Conservation (phyloP, 1,140 invertebrate genomes). For the Sinonovacula constricta region DNA sequence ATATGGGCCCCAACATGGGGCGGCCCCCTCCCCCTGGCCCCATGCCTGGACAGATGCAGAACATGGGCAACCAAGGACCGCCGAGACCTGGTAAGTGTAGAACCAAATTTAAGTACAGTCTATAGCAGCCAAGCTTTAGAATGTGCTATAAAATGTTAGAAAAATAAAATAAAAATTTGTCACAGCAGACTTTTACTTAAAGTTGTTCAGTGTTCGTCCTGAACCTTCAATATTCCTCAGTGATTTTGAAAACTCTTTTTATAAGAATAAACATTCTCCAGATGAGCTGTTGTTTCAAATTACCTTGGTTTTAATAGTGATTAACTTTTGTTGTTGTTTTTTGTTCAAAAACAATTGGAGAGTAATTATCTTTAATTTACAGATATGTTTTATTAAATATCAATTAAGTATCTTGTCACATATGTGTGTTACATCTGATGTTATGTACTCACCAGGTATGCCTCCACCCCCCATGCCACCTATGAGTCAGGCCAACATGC, state of each 20-base stretch:
- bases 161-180: neutral
- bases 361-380: no score
- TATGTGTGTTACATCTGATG: neutral
- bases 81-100: neutral
- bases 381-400: neutral
- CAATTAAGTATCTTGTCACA: neutral
- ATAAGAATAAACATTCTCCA: no score
- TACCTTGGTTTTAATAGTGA: no score
- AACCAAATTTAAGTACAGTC: neutral
- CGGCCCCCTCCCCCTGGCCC: slow-evolving; percentile 54
- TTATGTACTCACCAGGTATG: slow-evolving; percentile 51
- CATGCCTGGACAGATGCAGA: slow-evolving; percentile 77
- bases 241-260: no score
- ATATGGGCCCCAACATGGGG: slow-evolving; percentile 24
- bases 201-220: no score
- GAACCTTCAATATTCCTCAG: no score
- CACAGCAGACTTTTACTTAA: no score
- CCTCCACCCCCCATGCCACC: no score
- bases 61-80: slow-evolving; percentile 15
- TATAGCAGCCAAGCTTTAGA: neutral
- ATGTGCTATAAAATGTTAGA: neutral
- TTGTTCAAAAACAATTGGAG: no score
- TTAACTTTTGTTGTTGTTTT: no score
- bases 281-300: no score
- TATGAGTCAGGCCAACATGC: no score